A percentile compares a stretch with the other conserved stretches of the same genome.
These are phyloP conservation scores for Psephotus haematonotus DNA, from an alignment of 2,113 vertebrate species.

Conservation along the genomic window DNA sequence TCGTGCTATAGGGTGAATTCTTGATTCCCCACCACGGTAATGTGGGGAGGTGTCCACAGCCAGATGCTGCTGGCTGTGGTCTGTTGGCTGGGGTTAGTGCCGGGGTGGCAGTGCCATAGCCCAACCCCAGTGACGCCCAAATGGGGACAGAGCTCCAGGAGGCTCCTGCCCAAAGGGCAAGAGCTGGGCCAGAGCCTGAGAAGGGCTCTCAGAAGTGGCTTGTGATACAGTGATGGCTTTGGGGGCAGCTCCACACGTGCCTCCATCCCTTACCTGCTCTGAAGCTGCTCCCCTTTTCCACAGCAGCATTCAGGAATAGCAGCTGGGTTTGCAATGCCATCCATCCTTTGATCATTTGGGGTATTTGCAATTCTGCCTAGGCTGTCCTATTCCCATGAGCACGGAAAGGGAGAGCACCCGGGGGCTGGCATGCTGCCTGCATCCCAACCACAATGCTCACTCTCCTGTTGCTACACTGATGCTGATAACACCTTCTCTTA, in stretches of 20 bases:
- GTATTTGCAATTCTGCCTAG: neutral
- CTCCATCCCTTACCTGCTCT: neutral
- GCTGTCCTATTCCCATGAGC: neutral
- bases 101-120: neutral
- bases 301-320: neutral
- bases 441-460: neutral
- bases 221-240: neutral
- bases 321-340: neutral
- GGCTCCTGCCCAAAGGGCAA: neutral
- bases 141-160: neutral
- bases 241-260: neutral
- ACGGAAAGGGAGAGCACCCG: rapidly evolving
- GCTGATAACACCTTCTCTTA: neutral
- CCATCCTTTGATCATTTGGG: rapidly evolving
- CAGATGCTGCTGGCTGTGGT: rapidly evolving
- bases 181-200: neutral
- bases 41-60: neutral
- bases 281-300: neutral
- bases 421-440: neutral
- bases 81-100: neutral
- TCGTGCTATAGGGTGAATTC: neutral
- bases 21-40: neutral
- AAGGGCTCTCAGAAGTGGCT: neutral
- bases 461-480: rapidly evolving
- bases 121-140: neutral